These are phyloP conservation scores for Nothura maculosa DNA, from an alignment of 2,797 vertebrate genomes.

Conservation along the genomic window DNA sequence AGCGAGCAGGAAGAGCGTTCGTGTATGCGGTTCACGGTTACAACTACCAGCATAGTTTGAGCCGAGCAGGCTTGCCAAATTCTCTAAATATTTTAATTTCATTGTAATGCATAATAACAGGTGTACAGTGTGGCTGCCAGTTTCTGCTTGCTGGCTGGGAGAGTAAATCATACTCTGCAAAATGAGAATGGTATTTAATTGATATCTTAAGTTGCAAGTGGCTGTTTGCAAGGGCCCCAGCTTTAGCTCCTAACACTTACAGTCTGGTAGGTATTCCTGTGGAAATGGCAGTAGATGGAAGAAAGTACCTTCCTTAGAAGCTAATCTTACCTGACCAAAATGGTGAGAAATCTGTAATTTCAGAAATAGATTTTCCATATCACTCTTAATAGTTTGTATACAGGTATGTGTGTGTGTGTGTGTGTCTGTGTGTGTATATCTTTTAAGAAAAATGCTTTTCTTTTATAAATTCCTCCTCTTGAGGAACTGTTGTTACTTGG, in stretches of 20 bases:
- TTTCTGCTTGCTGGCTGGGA: conserved; percentile 46
- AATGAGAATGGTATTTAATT: conserved; percentile 64
- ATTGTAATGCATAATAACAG: conserved; percentile 83
- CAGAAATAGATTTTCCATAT: background rate
- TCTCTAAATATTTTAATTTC: conserved; percentile 84
- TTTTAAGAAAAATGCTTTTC: background rate
- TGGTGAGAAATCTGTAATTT: background rate
- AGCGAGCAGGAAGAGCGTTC: conserved; percentile 55
- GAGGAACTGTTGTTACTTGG: background rate
- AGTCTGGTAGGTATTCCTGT: background rate
- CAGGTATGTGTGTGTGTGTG: background rate
- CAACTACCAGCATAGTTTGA: conserved; percentile 69
- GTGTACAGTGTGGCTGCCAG: conserved; percentile 74
- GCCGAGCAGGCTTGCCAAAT: conserved; percentile 79
- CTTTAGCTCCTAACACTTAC: background rate
- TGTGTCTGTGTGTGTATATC: rapidly evolving
- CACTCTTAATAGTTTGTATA: background rate
- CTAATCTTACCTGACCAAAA: background rate
- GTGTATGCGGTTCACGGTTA: conserved; percentile 65
- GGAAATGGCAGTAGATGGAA: background rate
- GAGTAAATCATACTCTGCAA: conserved; percentile 68
- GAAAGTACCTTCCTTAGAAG: background rate
- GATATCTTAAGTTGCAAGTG: conserved; percentile 40
- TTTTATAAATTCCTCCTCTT: background rate
- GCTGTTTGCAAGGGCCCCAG: background rate